These are phyloP conservation scores for Scolopax mira DNA, from an alignment of 2,113 vertebrate genomes.

Conservation along the genomic window DNA sequence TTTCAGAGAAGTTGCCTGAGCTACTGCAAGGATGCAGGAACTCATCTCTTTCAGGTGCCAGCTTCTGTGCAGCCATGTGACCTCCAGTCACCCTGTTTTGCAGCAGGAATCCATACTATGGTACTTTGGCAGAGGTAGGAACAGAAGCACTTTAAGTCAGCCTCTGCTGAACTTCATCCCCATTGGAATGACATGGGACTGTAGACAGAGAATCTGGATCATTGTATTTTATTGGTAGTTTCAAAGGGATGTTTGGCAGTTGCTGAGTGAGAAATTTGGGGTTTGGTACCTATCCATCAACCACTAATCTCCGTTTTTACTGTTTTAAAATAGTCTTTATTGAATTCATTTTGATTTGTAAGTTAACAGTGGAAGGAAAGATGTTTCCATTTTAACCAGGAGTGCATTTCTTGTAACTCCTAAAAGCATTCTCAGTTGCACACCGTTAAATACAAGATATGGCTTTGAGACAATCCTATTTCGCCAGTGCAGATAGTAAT, in stretches of 20 bases:
- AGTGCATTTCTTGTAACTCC: conserved; percentile 46
- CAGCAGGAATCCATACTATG: background rate
- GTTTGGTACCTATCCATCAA: background rate
- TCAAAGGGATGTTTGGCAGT: background rate
- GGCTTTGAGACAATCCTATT: background rate
- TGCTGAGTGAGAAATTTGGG: background rate
- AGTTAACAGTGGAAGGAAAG: background rate
- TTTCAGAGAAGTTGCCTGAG: background rate
- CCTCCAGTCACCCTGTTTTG: background rate
- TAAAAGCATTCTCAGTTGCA: conserved; percentile 29
- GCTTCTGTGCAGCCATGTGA: background rate
- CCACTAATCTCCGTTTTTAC: conserved; percentile 1
- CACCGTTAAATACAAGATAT: conserved; percentile 28
- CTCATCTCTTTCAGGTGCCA: background rate
- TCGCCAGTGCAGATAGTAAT: background rate
- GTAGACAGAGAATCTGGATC: background rate
- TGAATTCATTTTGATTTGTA: conserved; percentile 50
- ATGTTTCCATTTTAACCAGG: background rate
- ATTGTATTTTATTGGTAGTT: background rate
- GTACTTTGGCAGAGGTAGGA: background rate
- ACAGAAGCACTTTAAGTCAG: background rate
- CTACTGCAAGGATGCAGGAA: background rate
- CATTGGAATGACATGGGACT: background rate
- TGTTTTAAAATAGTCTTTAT: conserved; percentile 33
- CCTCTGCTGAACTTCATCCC: background rate